Conservation (phyloP, 2,797 vertebrate species). For the Pseudomugil tenellus region DNA sequence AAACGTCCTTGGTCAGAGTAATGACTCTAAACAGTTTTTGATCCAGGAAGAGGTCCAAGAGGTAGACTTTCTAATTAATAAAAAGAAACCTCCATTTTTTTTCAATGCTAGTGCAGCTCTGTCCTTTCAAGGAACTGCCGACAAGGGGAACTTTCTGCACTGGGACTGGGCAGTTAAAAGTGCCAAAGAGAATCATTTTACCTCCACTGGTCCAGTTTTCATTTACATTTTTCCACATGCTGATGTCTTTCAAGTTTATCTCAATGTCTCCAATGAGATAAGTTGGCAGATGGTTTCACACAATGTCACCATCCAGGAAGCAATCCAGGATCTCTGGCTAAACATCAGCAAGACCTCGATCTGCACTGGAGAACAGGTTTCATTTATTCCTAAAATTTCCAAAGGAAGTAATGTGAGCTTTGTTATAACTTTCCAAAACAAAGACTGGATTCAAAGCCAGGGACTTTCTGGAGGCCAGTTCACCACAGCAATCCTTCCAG, state of each 20-base stretch:
- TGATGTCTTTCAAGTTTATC: slow-evolving; percentile 69
- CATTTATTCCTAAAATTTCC: slow-evolving; percentile 67
- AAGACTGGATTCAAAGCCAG: slow-evolving; percentile 46
- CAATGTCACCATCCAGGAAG: slow-evolving; percentile 70
- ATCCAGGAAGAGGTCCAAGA: slow-evolving; percentile 77
- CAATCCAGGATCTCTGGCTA: slow-evolving; percentile 71
- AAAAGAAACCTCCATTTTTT: slow-evolving; percentile 62
- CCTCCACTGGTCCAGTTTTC: slow-evolving; percentile 52
- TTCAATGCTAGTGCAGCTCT: slow-evolving; percentile 48
- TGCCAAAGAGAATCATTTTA: slow-evolving; percentile 3
- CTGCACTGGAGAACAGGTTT: slow-evolving; percentile 68
- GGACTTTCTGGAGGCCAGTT: slow-evolving; percentile 34
- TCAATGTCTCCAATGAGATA: slow-evolving; percentile 82
- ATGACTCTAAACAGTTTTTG: slow-evolving; percentile 63
- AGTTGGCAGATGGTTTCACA: slow-evolving; percentile 75
- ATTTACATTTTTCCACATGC: slow-evolving; percentile 60
- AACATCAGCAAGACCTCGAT: slow-evolving; percentile 54
- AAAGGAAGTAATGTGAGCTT: slow-evolving; percentile 78
- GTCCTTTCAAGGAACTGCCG: slow-evolving; percentile 57
- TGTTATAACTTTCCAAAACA: slow-evolving; percentile 64
- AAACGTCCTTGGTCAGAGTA: slow-evolving; percentile 73
- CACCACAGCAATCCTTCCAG: slow-evolving; percentile 63
- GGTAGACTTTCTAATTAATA: slow-evolving; percentile 71
- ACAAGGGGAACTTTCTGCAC: slow-evolving; percentile 65
- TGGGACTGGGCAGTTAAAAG: slow-evolving; percentile 78